These are phyloP conservation scores for Notodonta ziczac DNA, from an alignment of 2,888 invertebrate genomes.

Conservation along the genomic window DNA sequence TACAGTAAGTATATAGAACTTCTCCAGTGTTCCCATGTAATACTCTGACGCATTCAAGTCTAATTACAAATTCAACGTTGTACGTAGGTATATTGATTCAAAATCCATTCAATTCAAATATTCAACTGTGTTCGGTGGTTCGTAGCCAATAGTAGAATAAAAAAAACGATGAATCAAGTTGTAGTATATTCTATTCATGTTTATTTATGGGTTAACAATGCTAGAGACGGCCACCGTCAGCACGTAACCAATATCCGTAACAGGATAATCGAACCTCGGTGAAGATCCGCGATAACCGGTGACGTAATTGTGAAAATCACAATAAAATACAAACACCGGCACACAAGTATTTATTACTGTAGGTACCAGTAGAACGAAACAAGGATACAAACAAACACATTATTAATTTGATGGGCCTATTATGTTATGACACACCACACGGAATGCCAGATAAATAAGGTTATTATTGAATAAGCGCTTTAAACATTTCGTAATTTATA, in stretches of 20 bases:
- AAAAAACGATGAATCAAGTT: slow-evolving; percentile 1
- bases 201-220: slow-evolving; percentile 22
- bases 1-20: no score
- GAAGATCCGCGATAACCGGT: slow-evolving; percentile 32
- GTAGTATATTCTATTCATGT: slow-evolving; percentile 12
- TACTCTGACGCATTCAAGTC: no score
- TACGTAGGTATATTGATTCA: no score
- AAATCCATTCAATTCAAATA: neutral
- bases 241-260: slow-evolving; percentile 6
- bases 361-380: neutral
- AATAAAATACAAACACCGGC: slow-evolving; percentile 13
- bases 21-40: no score
- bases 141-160: slow-evolving; percentile 1
- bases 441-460: no score
- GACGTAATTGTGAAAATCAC: slow-evolving; percentile 25
- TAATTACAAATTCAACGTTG: no score
- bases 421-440: no score
- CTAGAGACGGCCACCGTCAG: slow-evolving; percentile 14
- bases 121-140: neutral
- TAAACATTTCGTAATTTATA: no score
- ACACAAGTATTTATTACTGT: slow-evolving; percentile 2
- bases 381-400: no score
- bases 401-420: no score
- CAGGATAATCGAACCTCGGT: slow-evolving; percentile 14
- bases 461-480: no score